phyloP scores from a whole-genome alignment of 2,797 vertebrate species.

The Malurus splendens region DNA sequence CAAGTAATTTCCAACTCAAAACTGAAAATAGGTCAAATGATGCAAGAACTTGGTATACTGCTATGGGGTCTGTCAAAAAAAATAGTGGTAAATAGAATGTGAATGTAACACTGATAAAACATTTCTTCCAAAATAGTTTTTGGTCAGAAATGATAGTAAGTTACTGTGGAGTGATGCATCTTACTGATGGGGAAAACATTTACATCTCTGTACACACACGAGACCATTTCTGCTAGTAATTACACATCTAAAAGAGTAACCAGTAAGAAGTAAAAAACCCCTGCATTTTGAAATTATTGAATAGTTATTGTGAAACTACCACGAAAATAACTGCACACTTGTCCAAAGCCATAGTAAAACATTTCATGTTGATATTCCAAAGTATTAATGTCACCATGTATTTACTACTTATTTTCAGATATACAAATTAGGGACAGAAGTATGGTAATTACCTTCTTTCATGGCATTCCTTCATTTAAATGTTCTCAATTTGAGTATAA shows the following conservation, averaged over 20 bases:
- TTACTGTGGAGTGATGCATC: neutral
- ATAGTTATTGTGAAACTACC: neutral
- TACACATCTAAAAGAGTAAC: neutral
- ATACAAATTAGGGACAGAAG: neutral
- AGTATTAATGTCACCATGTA: neutral
- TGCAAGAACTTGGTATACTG: neutral
- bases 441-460: neutral
- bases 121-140: neutral
- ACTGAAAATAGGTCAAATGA: neutral
- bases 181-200: neutral
- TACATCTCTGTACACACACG: neutral
- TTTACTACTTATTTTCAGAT: neutral
- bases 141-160: neutral
- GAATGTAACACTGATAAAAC: neutral
- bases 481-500: neutral
- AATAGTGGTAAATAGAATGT: neutral
- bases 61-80: neutral
- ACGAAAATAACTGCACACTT: neutral
- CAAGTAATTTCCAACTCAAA: neutral
- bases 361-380: neutral
- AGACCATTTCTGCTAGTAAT: neutral
- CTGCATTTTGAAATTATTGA: neutral
- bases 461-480: neutral
- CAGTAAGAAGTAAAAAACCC: neutral
- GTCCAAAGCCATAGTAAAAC: fast-evolving